Evolutionary conservation across 2,888 invertebrate genomes (phyloP), one percentile per base, ranked within the genome.

Genomic region (Ceraclea dissimilis): DNA sequence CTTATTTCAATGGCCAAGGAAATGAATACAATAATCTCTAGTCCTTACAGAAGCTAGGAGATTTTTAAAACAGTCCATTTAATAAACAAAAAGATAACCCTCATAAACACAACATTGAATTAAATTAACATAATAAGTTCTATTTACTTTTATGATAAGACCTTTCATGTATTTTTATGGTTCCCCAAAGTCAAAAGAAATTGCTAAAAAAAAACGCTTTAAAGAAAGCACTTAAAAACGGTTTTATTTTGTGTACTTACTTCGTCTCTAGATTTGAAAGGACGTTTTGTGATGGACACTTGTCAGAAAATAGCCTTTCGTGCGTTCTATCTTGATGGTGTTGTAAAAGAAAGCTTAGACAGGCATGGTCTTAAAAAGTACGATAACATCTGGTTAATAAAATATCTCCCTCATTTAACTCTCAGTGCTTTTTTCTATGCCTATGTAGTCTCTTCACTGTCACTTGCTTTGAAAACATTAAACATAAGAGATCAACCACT

Each of bases 381-480:
- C 16, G 39, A 39, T 39, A 39, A 39, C 39, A 39, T 39, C 39
- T 47, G 47, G 13, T 20, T 18, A 47, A 47, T 20, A 47, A 47
- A 47, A 20, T 47, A 47, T 47, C 21, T 47, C 47, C 21, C 47
- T 47, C 47, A 47, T 47, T 20, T 47, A 10, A 19, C 19, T 17
- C 21, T 18, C 47, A 16, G 39, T 47, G 13, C 19, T 47, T 20
- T 47, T 47, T 44, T 44, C 44, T 44, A n/a, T 18, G 11, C 43
- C 4, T 11, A 43, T n/a, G n/a, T n/a, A 43, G n/a, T 18, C 21
- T 47, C 8, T 39, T 39, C 16, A 39, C 5, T 39, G 39, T 39
- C 39, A 39, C 39, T 39, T 16, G 39, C 39, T 39, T 39, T 39
- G 39, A 39, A n/a, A 13, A 16, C 39, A 39, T 39, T 39, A 39